Conservation (phyloP, 2,888 invertebrate species). For the Gnatocerus cornutus region DNA sequence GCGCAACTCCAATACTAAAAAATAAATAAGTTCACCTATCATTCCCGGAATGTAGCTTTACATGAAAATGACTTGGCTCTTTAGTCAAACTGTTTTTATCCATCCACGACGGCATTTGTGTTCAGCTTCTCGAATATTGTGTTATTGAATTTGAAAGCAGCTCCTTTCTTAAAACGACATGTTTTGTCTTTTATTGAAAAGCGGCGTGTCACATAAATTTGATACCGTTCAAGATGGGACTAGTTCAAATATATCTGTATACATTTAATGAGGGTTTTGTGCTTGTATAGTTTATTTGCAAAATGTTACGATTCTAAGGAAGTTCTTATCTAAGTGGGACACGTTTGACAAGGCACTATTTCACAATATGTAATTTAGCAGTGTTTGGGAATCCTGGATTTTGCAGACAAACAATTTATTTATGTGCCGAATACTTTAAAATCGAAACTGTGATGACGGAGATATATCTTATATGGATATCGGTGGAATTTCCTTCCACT, state of each 20-base stretch:
- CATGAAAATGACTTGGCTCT: constrained; percentile 5
- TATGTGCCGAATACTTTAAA: constrained; percentile 26
- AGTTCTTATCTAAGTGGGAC: constrained; percentile 32
- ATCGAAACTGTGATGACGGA: constrained; percentile 20
- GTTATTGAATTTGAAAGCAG: constrained; percentile 20
- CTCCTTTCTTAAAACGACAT: constrained; percentile 10
- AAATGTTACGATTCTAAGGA: not conserved
- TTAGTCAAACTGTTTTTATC: constrained; percentile 9
- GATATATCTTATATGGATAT: constrained; percentile 23
- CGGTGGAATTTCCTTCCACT: constrained; percentile 12
- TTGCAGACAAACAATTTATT: constrained; percentile 37
- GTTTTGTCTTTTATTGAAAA: constrained; percentile 28
- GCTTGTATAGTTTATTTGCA: too few species aligned
- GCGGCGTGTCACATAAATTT: constrained; percentile 23
- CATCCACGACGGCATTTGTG: constrained; percentile 13
- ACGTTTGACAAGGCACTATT: constrained; percentile 32
- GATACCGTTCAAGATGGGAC: constrained; percentile 11
- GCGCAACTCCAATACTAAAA: not conserved
- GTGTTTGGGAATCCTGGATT: constrained; percentile 25
- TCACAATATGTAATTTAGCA: constrained; percentile 32
- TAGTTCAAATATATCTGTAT: constrained; percentile 4
- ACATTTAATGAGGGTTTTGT: too few species aligned
- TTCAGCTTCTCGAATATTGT: constrained; percentile 9
- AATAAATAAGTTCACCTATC: too few species aligned
- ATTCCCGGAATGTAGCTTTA: constrained; percentile 8